Conservation (phyloP, 2,888 invertebrate species). For the Aporophyla lueneburgensis region DNA sequence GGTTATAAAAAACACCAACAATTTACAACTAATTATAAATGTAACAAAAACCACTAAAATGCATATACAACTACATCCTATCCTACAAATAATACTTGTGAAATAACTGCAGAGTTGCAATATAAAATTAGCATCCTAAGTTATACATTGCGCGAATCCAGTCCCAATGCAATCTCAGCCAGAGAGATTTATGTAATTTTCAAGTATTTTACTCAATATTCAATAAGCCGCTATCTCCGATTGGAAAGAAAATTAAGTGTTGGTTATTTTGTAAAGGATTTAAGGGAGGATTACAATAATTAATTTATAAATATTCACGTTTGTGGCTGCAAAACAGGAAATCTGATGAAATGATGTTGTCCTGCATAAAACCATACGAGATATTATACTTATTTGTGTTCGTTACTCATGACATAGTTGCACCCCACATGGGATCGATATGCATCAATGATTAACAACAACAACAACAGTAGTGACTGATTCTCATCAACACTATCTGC, state of each 20-base stretch:
- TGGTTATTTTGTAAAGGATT: constrained; percentile 12
- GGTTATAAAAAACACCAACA: too few species aligned
- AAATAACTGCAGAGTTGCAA: constrained; percentile 35
- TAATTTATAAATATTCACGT: not conserved
- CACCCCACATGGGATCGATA: not conserved
- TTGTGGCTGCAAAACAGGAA: too few species aligned
- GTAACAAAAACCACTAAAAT: not conserved
- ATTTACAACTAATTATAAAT: not conserved
- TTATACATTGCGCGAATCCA: not conserved
- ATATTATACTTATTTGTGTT: not conserved
- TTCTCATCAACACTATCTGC: not conserved
- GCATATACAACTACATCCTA: not conserved
- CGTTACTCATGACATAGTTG: too few species aligned
- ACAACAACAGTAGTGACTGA: not conserved
- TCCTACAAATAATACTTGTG: not conserved
- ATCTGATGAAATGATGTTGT: not conserved
- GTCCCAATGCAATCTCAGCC: constrained; percentile 39
- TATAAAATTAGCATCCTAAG: constrained; percentile 40
- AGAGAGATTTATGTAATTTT: constrained; percentile 33
- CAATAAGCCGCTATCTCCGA: constrained; percentile 26
- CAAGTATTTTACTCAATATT: constrained; percentile 42
- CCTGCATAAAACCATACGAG: not conserved
- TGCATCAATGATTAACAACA: not conserved
- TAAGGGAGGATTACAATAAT: not conserved
- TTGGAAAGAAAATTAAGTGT: constrained; percentile 26